Percentiles rank a stretch among this genome's conserved stretches.
phyloP scores from a whole-genome alignment of 2,888 invertebrate genomes.

The Prosopocoilus inquinatus region DNA sequence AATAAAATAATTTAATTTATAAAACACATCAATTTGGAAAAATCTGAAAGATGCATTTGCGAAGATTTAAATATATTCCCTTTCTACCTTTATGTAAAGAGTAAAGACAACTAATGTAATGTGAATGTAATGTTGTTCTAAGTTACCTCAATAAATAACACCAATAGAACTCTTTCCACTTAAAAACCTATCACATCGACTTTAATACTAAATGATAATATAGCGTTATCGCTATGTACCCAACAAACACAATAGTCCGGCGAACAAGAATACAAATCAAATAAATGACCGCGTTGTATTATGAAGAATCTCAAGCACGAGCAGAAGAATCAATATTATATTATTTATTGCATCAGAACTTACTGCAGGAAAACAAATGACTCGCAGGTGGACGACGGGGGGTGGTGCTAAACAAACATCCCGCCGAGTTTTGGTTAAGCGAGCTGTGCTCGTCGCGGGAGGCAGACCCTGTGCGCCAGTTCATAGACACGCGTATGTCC shows the following conservation, averaged over 20 bases:
- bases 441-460: slow-evolving; percentile 28
- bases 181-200: slow-evolving; percentile 32
- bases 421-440: slow-evolving; percentile 24
- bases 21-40: too few relatives aligned
- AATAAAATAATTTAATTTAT: too few relatives aligned
- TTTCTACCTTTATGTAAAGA: too few relatives aligned
- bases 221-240: slow-evolving; percentile 42
- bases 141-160: slow-evolving; percentile 24
- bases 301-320: slow-evolving; percentile 37
- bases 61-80: too few relatives aligned
- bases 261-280: slow-evolving; percentile 44
- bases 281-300: slow-evolving; percentile 41
- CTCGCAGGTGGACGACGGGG: slow-evolving; percentile 39
- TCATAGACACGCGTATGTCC: slow-evolving; percentile 19
- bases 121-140: slow-evolving; percentile 10
- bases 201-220: slow-evolving; percentile 42
- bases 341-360: slow-evolving; percentile 47
- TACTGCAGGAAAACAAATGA: slow-evolving; percentile 47
- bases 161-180: slow-evolving; percentile 22
- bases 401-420: slow-evolving; percentile 45
- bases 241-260: slow-evolving; percentile 40
- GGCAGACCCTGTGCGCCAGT: slow-evolving; percentile 23
- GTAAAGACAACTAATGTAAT: too few relatives aligned
- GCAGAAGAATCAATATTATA: slow-evolving; percentile 42
- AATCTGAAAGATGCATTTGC: too few relatives aligned